Evolutionary conservation across 2,797 vertebrate genomes (phyloP).

Genomic region (Rhabdophis nuchalis): DNA sequence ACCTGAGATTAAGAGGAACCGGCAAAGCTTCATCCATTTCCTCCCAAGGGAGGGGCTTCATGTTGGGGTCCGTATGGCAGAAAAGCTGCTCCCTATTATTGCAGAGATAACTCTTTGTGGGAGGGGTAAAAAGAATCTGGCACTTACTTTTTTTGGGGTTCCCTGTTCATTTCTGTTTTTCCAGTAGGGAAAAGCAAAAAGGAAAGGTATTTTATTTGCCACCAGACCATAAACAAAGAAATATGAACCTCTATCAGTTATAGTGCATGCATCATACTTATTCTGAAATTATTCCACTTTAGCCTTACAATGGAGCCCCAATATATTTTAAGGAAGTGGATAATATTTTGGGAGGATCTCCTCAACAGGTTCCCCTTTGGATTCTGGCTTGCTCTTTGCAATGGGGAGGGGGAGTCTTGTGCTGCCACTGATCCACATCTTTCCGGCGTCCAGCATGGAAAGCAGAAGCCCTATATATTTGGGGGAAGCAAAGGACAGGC

Average conservation of each 20-base stretch:
- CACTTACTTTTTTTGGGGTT: background rate
- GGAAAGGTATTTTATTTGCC: conserved; percentile 43
- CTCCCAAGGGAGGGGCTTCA: background rate
- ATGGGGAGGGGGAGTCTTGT: background rate
- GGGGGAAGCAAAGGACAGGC: background rate
- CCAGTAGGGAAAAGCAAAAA: conserved; percentile 9
- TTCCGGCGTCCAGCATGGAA: background rate
- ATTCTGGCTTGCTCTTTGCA: conserved; percentile 22
- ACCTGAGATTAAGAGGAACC: background rate
- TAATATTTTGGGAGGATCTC: conserved; percentile 34
- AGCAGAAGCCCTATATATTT: background rate
- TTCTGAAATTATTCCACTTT: conserved; percentile 61
- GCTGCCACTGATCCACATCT: background rate
- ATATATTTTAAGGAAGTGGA: conserved; percentile 56
- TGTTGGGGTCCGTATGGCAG: background rate
- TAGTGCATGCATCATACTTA: conserved; percentile 55
- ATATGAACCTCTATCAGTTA: conserved; percentile 45
- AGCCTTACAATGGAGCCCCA: conserved; percentile 28
- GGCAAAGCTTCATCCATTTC: background rate
- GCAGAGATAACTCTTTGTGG: background rate
- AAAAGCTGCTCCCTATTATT: background rate
- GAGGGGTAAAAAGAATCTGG: background rate
- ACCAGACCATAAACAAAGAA: conserved; percentile 47
- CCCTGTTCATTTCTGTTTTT: background rate
- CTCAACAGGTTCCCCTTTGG: conserved; percentile 31